A percentile compares a stretch with the other conserved stretches of the same genome.
phyloP scores from a whole-genome alignment of 2,113 vertebrate genomes.

The Recurvirostra avosetta region DNA sequence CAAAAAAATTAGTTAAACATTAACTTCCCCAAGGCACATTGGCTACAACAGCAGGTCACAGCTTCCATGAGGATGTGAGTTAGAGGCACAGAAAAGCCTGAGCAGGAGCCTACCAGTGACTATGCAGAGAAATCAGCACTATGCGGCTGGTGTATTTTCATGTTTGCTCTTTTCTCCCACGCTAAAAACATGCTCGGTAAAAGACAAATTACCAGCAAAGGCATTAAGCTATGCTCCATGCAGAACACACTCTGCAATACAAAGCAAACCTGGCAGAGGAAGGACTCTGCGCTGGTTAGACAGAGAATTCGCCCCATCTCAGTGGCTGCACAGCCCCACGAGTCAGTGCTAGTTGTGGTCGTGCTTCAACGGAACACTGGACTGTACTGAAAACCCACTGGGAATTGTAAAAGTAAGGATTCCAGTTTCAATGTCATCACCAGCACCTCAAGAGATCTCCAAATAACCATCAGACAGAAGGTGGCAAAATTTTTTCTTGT shows the following conservation, averaged over 20 bases:
- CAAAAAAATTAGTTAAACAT: not conserved
- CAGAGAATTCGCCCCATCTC: rapidly evolving
- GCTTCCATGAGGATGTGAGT: not conserved
- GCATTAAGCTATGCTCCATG: not conserved
- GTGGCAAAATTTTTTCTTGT: not conserved
- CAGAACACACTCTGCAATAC: not conserved
- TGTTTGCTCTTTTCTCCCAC: not conserved
- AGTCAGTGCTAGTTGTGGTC: rapidly evolving
- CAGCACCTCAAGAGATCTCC: not conserved
- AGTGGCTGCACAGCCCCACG: not conserved
- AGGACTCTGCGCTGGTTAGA: not conserved
- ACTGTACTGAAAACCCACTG: not conserved
- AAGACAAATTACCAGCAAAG: not conserved
- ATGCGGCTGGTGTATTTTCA: rapidly evolving
- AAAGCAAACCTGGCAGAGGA: not conserved
- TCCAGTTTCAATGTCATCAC: not conserved
- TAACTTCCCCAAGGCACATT: rapidly evolving
- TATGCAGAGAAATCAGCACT: not conserved
- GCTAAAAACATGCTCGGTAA: rapidly evolving
- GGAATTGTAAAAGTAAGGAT: not conserved
- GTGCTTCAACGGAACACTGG: rapidly evolving
- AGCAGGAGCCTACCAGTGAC: rapidly evolving
- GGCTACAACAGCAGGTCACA: not conserved
- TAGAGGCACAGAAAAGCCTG: not conserved
- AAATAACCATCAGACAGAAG: not conserved